phyloP scores from a whole-genome alignment of 2,888 invertebrate genomes.

The Dicranocentrus wangi region DNA sequence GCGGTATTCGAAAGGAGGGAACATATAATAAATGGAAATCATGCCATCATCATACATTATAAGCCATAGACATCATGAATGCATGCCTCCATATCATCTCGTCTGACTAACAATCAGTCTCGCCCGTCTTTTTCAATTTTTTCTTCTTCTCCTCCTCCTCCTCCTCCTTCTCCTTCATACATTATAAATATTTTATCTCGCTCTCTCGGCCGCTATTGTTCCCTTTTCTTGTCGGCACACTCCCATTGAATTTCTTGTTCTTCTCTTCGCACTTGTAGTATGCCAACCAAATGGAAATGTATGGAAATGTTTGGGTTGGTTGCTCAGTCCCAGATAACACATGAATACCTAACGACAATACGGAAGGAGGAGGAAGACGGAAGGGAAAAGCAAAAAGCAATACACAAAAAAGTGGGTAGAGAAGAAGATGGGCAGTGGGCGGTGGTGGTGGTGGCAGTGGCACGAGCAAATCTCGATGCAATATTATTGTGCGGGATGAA shows the following conservation, averaged over 20 bases:
- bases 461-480: no score
- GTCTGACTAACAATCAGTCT: constrained; percentile 11
- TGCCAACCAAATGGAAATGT: not conserved
- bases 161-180: not conserved
- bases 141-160: constrained; percentile 1
- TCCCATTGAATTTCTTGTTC: not conserved
- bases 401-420: no score
- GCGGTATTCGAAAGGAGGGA: not conserved
- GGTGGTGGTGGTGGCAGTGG: no score
- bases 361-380: no score
- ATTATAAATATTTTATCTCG: no score
- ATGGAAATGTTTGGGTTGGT: not conserved
- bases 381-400: no score
- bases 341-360: no score
- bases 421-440: no score
- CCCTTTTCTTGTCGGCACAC: not conserved
- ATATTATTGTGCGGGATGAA: no score
- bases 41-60: constrained; percentile 9
- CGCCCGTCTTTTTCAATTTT: not conserved
- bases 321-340: no score
- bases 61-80: not conserved
- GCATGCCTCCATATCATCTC: constrained; percentile 1
- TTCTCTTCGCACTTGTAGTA: no score
- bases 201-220: not conserved
- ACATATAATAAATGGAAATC: constrained; percentile 1